Percentiles rank a stretch among this genome's conserved stretches.
phyloP scores from a whole-genome alignment of 1,140 invertebrate genomes.

The Maconellicoccus hirsutus region DNA sequence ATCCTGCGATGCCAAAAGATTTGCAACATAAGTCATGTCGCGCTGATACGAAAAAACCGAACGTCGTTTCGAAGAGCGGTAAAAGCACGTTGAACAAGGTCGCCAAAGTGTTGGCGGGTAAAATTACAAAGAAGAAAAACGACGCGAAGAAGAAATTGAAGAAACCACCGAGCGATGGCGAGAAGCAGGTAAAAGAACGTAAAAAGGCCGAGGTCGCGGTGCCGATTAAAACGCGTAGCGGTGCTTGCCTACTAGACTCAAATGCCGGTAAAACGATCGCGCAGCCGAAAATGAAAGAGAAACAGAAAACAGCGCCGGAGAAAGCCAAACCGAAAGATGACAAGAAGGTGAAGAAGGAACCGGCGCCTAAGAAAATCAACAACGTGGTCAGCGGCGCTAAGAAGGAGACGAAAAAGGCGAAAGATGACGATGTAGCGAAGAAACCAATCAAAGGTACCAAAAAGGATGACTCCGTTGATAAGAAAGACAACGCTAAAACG shows the following conservation, averaged over 20 bases:
- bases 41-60: slow-evolving; percentile 1
- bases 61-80: not conserved
- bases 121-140: not conserved
- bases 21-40: slow-evolving; percentile 3
- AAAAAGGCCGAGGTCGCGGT: not conserved
- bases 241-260: not conserved
- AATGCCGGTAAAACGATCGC: not conserved
- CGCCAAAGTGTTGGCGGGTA: not conserved
- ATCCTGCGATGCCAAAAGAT: slow-evolving; percentile 1
- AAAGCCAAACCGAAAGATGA: not conserved
- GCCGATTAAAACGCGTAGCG: not conserved
- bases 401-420: not conserved
- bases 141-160: not conserved
- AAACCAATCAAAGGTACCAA: too few relatives aligned
- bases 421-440: not conserved
- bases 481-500: not conserved
- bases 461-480: not conserved
- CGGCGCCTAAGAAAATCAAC: not conserved
- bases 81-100: not conserved
- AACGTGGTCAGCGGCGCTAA: not conserved
- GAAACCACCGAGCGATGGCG: not conserved
- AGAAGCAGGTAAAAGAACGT: not conserved
- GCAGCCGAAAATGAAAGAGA: not conserved
- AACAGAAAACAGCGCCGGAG: not conserved
- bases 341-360: not conserved